Percentiles rank a stretch among this genome's conserved stretches.
Conservation (phyloP, 2,888 invertebrate genomes). For the Mesoligia furuncula region DNA sequence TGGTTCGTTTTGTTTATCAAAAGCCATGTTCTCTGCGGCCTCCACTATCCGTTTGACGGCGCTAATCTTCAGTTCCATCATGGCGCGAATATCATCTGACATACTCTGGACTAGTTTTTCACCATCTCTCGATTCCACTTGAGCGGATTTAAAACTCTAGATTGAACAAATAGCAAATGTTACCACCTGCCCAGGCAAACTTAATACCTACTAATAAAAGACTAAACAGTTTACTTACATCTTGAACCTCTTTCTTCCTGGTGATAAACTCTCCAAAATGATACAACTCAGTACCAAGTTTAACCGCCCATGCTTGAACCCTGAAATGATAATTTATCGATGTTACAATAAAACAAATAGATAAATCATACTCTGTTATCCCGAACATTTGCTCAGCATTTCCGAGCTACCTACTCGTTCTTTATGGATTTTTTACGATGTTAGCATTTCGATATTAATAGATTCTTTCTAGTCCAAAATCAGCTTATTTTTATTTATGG, state of each 20-base stretch:
- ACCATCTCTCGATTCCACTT: slow-evolving; percentile 94
- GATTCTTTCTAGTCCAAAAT: slow-evolving; percentile 46
- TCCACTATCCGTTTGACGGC: slow-evolving; percentile 97
- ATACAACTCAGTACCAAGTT: slow-evolving; percentile 94
- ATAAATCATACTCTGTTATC: slow-evolving; percentile 35
- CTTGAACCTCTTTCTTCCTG: slow-evolving; percentile 94
- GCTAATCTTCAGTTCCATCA: slow-evolving; percentile 97
- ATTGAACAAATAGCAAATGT: slow-evolving; percentile 64
- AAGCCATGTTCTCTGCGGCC: slow-evolving; percentile 95
- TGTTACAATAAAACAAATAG: slow-evolving; percentile 30
- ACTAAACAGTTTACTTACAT: slow-evolving; percentile 88
- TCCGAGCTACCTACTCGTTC: slow-evolving; percentile 39
- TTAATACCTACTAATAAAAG: background rate
- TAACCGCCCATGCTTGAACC: slow-evolving; percentile 95
- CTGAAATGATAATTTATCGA: slow-evolving; percentile 80
- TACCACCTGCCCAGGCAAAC: slow-evolving; percentile 8
- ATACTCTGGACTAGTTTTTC: slow-evolving; percentile 95
- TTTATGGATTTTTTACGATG: slow-evolving; percentile 58
- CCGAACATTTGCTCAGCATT: slow-evolving; percentile 47
- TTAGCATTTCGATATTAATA: slow-evolving; percentile 54
- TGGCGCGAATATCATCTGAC: slow-evolving; percentile 95
- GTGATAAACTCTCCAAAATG: slow-evolving; percentile 95
- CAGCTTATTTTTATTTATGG: slow-evolving; percentile 15
- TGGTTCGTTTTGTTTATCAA: slow-evolving; percentile 88
- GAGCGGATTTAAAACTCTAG: slow-evolving; percentile 95